Evolutionary conservation across 2,888 invertebrate genomes (phyloP).

Genomic region (Eristalis tenax): DNA sequence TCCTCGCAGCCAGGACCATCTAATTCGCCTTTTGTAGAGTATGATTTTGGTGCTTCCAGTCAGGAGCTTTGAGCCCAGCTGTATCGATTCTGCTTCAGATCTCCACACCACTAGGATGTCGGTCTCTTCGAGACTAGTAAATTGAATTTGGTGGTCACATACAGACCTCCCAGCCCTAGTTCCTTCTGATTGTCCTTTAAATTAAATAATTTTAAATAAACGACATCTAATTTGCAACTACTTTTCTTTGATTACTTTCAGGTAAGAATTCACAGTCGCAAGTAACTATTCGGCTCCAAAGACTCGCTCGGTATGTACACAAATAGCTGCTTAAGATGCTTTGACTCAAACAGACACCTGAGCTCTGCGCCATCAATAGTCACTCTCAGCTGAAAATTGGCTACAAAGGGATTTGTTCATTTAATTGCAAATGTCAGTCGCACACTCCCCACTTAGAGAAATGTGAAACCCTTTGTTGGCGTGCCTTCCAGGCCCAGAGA

Average conservation of each 20-base stretch:
- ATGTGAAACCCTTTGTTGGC: slow-evolving; percentile 27
- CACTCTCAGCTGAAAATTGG: slow-evolving; percentile 22
- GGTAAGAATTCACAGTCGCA: slow-evolving; percentile 29
- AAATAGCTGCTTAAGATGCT: not conserved
- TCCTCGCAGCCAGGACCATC: no score
- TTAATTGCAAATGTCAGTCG: slow-evolving; percentile 64
- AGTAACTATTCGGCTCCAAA: not conserved
- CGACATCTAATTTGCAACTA: not conserved
- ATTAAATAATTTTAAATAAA: not conserved
- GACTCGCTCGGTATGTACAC: slow-evolving; percentile 19
- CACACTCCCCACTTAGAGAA: slow-evolving; percentile 12
- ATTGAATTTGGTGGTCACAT: no score
- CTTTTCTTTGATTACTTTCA: slow-evolving; percentile 23
- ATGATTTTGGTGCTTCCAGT: no score
- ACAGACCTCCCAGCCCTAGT: no score
- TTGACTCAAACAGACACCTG: not conserved
- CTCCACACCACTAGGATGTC: no score
- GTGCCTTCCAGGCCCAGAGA: not conserved
- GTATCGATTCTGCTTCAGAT: no score
- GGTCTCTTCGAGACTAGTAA: no score
- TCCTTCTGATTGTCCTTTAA: no score
- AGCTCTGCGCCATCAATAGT: slow-evolving; percentile 5
- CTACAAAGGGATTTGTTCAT: slow-evolving; percentile 55
- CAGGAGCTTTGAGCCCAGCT: no score
- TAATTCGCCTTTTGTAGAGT: no score